Percentiles rank a stretch among this genome's conserved stretches.
These are phyloP conservation scores for Aleadryas rufinucha DNA, from an alignment of 2,113 vertebrate species.

Conservation along the genomic window DNA sequence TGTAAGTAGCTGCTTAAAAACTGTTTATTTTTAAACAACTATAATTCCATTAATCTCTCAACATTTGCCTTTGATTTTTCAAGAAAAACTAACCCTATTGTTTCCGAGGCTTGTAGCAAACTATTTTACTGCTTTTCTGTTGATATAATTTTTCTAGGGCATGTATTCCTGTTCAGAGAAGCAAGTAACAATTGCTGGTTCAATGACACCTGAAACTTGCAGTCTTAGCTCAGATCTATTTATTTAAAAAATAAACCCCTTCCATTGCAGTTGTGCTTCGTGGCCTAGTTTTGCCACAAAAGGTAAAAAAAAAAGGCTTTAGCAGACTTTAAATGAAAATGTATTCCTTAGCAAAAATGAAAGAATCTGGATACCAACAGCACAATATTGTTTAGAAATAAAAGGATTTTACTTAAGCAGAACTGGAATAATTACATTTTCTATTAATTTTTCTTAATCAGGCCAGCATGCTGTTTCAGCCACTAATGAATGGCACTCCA, in stretches of 20 bases:
- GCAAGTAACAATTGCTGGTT: not conserved
- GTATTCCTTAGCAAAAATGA: not conserved
- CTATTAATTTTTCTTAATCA: not conserved
- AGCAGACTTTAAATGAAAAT: slow-evolving; percentile 4
- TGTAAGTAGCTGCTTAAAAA: not conserved
- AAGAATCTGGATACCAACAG: not conserved
- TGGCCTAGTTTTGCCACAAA: slow-evolving; percentile 8
- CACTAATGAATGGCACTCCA: not conserved
- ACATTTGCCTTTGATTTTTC: not conserved
- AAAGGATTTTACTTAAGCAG: slow-evolving; percentile 8
- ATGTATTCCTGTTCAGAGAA: not conserved
- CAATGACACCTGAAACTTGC: not conserved
- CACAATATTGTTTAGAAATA: not conserved
- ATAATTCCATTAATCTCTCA: not conserved
- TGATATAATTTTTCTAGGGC: not conserved
- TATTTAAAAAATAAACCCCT: not conserved
- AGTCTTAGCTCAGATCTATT: not conserved
- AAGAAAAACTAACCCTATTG: not conserved
- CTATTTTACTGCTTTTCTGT: not conserved
- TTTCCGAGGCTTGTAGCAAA: not conserved
- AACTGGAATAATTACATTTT: not conserved
- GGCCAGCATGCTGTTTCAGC: not conserved
- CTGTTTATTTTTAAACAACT: not conserved
- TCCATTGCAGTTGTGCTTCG: not conserved
- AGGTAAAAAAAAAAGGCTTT: not conserved